A percentile compares a stretch with the other conserved stretches of the same genome.
Evolutionary conservation across 2,888 invertebrate species (phyloP).

Genomic region (Siphlonurus alternatus): DNA sequence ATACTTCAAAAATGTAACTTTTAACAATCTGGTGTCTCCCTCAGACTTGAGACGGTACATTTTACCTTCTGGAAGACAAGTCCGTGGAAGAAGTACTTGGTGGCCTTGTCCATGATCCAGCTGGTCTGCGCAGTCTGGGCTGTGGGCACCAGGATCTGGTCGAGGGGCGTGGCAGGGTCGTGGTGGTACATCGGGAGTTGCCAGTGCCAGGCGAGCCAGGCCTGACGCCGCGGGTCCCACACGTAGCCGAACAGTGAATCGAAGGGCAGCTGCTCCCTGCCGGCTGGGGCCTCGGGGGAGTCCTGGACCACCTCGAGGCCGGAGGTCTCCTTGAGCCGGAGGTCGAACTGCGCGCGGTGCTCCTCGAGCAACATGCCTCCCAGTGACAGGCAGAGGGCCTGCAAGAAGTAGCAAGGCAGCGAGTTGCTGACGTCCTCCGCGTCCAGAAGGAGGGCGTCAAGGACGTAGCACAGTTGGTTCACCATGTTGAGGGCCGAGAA

Average conservation of each 20-base stretch:
- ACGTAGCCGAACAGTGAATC: conserved; percentile 69
- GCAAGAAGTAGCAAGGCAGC: conserved; percentile 52
- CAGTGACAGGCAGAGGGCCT: conserved; percentile 67
- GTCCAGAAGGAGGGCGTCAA: conserved; percentile 44
- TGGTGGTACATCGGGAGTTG: conserved; percentile 61
- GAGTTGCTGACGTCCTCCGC: conserved; percentile 30
- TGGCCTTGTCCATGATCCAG: conserved; percentile 63
- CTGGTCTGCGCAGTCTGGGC: conserved; percentile 69
- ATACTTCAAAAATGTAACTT: background rate
- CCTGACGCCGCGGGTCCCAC: conserved; percentile 42
- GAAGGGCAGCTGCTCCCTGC: conserved; percentile 34
- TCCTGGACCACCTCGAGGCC: conserved; percentile 55
- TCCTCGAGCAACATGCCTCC: conserved; percentile 60
- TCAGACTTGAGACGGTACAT: too few species aligned
- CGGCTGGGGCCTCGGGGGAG: conserved; percentile 40
- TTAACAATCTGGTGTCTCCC: background rate
- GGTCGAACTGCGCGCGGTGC: conserved; percentile 56
- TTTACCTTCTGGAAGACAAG: background rate
- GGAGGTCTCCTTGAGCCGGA: conserved; percentile 54
- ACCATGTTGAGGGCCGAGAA: conserved; percentile 78
- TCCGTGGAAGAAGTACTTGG: conserved; percentile 15
- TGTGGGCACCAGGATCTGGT: conserved; percentile 77
- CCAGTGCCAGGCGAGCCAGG: conserved; percentile 78
- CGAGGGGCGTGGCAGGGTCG: conserved; percentile 47
- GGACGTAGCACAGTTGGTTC: conserved; percentile 62